Evolutionary conservation across 2,888 invertebrate species (phyloP), one percentile per base, ranked within the genome.

Genomic region (Cetonia aurata): DNA sequence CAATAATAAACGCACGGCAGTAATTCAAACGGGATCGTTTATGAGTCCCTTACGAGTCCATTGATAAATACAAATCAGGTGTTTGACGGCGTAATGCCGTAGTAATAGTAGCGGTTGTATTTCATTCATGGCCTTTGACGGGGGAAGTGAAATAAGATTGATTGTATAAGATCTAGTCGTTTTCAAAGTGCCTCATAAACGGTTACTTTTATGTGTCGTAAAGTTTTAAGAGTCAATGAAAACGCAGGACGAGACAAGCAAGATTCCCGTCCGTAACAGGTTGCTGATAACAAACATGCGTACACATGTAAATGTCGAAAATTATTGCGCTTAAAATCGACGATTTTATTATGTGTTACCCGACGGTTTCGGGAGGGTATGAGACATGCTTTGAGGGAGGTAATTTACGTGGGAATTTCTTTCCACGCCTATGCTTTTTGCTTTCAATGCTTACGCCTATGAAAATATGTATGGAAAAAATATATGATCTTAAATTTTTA

Each of bases 141-240:
- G 44, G 69, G 62, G 62, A 65, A 65, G 53, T 60, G 53, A 59
- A 69, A 67, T 71, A 71, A 78, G 81, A 81, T 82, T 81, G 82
- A 82, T 83, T 82, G 79, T 77, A 74, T 73, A 67, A 67, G 77
- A 77, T 78, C 73, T 77, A 78, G 80, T 79, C 79, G 79, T 78
- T 78, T 77, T 73, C 74, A 77, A 81, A 83, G 81, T 81, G 82
- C 80, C 79, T 81, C 83, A 83, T 85, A 84, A 85, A 85, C 83
- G 84, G 83, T 84, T 84, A 83, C 82, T 84, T 85, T 84, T 84
- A 84, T 84, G 83, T 79, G 80, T 81, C 82, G 82, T 84, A 84
- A 85, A 85, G 80, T 84, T 84, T 83, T 84, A 84, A 84, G 83
- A 83, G 81, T 83, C 83, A 82, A 82, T 83, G 83, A 83, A 68